phyloP scores from a whole-genome alignment of 2,888 invertebrate species.

The Theodoxus fluviatilis region DNA sequence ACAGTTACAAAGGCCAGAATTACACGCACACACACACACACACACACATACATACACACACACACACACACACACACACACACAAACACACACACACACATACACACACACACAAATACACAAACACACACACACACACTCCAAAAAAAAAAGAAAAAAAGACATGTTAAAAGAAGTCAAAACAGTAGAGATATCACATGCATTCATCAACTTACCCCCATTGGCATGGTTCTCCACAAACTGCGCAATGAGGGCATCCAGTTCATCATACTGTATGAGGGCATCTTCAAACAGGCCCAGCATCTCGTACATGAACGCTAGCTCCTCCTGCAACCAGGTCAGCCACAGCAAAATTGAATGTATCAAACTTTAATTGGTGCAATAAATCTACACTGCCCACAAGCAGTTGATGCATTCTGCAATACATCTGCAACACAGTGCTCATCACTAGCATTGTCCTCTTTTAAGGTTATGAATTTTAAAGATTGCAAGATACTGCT shows the following conservation, averaged over 20 bases:
- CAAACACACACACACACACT: not conserved
- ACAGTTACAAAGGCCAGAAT: not conserved
- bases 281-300: constrained; percentile 91
- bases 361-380: too few species aligned
- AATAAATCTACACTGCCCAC: too few species aligned
- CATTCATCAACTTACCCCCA: constrained; percentile 71
- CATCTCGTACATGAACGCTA: constrained; percentile 94
- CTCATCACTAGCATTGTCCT: too few species aligned
- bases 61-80: not conserved
- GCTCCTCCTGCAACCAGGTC: constrained; percentile 79
- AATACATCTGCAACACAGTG: too few species aligned
- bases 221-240: constrained; percentile 93
- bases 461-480: too few species aligned
- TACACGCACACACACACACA: not conserved
- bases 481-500: too few species aligned
- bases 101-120: not conserved
- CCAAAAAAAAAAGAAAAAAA: not conserved
- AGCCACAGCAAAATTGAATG: not conserved
- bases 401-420: too few species aligned
- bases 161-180: too few species aligned
- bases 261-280: constrained; percentile 93
- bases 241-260: constrained; percentile 95
- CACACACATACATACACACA: not conserved
- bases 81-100: not conserved
- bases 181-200: too few species aligned